Conservation (phyloP, 2,888 invertebrate species). For the Mactromeris polynyma region DNA sequence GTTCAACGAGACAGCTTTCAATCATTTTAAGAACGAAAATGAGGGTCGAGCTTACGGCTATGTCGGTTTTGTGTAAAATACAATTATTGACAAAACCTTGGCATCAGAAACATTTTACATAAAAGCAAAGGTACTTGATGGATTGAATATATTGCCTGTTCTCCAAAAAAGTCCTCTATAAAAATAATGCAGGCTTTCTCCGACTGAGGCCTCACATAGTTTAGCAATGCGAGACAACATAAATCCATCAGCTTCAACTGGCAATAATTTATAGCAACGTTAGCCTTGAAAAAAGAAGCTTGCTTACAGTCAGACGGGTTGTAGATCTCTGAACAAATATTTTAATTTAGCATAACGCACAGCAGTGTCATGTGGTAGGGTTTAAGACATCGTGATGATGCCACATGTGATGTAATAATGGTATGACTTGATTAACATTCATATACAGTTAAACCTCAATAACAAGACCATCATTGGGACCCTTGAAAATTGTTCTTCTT, state of each 20-base stretch:
- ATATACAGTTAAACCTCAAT: too few relatives aligned
- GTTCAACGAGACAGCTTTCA: not conserved
- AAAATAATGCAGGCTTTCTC: not conserved
- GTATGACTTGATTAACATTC: too few relatives aligned
- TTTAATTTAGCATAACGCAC: too few relatives aligned
- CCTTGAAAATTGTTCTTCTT: too few relatives aligned
- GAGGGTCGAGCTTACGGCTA: not conserved
- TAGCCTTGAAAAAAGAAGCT: not conserved
- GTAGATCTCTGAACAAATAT: not conserved
- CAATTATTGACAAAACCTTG: not conserved
- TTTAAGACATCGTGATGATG: too few relatives aligned
- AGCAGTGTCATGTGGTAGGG: too few relatives aligned
- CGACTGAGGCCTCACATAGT: not conserved
- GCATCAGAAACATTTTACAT: not conserved
- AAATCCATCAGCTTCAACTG: not conserved
- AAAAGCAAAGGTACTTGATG: not conserved
- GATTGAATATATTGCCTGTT: constrained; percentile 9
- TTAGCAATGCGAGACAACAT: not conserved
- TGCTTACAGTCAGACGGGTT: not conserved
- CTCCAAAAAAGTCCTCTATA: not conserved
- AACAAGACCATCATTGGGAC: too few relatives aligned
- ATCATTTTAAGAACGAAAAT: not conserved
- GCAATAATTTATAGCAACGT: not conserved
- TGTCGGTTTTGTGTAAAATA: not conserved
- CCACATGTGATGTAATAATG: too few relatives aligned